Conservation (phyloP, 2,113 vertebrate species). For the Chrysemys picta region DNA sequence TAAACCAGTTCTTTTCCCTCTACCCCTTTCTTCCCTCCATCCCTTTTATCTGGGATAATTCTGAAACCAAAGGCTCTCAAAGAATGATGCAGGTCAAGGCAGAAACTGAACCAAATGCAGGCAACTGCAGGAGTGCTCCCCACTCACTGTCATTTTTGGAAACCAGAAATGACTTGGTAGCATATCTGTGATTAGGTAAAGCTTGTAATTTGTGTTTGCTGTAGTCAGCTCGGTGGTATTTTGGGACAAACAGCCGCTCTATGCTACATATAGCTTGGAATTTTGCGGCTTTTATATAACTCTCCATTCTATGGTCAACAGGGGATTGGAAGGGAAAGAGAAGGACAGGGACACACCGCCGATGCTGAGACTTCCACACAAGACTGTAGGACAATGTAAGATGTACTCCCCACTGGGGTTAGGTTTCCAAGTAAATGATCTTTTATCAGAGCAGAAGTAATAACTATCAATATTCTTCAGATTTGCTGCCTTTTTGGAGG, state of each 20-base stretch:
- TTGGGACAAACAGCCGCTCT: constrained; percentile 79
- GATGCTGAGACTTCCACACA: background rate
- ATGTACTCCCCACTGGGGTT: background rate
- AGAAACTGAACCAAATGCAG: constrained; percentile 45
- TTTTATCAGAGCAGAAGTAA: constrained; percentile 14
- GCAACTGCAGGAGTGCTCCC: constrained; percentile 66
- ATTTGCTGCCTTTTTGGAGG: background rate
- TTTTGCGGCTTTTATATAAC: constrained; percentile 81
- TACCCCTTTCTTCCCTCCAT: background rate
- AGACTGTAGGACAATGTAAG: background rate
- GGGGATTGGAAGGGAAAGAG: constrained; percentile 4
- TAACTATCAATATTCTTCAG: background rate
- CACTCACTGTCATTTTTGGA: constrained; percentile 68
- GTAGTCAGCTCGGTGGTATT: constrained; percentile 80
- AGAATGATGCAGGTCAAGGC: constrained; percentile 35
- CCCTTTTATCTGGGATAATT: constrained; percentile 1
- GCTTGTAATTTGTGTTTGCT: constrained; percentile 85
- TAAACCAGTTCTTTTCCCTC: background rate
- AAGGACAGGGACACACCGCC: background rate
- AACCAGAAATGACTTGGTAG: constrained; percentile 78
- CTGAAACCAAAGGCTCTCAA: background rate
- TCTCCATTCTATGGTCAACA: constrained; percentile 66
- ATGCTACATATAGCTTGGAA: constrained; percentile 82
- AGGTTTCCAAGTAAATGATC: background rate
- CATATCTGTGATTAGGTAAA: constrained; percentile 77